Conservation (phyloP, 2,797 vertebrate genomes). For the Acanthurus tractus region DNA sequence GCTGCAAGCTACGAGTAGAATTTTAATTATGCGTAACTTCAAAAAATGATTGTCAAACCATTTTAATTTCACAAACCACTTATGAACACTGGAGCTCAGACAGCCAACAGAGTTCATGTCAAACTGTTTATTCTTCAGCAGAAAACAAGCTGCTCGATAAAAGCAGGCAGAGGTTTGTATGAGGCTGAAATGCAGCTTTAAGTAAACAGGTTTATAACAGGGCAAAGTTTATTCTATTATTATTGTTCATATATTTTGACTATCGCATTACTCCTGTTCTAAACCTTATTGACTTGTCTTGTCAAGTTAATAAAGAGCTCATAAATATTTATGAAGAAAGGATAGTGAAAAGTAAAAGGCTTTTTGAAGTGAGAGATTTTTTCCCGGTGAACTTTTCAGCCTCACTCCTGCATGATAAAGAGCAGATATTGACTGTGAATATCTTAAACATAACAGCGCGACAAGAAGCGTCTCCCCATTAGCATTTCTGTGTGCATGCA, state of each 20-base stretch:
- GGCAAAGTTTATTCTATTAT: constrained; percentile 37
- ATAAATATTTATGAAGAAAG: constrained; percentile 30
- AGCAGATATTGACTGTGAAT: neutral
- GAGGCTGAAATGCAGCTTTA: constrained; percentile 8
- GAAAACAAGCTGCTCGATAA: constrained; percentile 20
- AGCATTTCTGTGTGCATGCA: constrained; percentile 7
- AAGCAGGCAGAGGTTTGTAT: neutral
- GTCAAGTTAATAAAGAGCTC: constrained; percentile 15
- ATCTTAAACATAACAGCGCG: neutral
- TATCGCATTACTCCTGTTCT: neutral
- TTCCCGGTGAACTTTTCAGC: neutral
- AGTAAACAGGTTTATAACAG: constrained; percentile 16
- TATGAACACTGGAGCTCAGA: constrained; percentile 16
- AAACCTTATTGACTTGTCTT: constrained; percentile 25
- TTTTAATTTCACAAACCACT: constrained; percentile 40
- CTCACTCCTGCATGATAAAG: neutral
- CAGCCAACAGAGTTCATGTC: constrained; percentile 20
- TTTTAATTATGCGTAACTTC: constrained; percentile 38
- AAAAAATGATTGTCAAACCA: constrained; percentile 24
- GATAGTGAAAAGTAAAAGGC: neutral
- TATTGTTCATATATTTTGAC: constrained; percentile 27
- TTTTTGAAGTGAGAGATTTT: constrained; percentile 7
- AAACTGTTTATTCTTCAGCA: constrained; percentile 17
- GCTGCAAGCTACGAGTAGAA: constrained; percentile 4
- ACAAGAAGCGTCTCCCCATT: neutral